These are phyloP conservation scores for Bucco capensis DNA, from an alignment of 2,113 vertebrate genomes.

Conservation along the genomic window DNA sequence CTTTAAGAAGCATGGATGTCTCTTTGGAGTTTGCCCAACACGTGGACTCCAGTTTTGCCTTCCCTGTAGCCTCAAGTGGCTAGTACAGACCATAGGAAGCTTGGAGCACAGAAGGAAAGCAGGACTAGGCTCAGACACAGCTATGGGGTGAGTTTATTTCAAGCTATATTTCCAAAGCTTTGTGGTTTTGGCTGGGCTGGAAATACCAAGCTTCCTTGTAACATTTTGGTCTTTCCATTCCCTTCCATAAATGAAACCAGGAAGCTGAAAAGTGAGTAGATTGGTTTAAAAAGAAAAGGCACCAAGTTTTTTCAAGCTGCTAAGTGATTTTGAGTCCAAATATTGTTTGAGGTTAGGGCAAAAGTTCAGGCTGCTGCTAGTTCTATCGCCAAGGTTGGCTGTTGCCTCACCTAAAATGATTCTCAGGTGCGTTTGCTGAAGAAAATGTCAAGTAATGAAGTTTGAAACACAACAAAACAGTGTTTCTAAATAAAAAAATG, in stretches of 20 bases:
- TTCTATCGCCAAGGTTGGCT: not conserved
- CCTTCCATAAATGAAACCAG: slow-evolving; percentile 19
- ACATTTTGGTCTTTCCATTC: slow-evolving; percentile 43
- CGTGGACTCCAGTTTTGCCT: not conserved
- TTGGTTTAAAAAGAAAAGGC: not conserved
- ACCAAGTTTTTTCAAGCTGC: not conserved
- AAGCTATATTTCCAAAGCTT: slow-evolving; percentile 21
- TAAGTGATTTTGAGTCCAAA: not conserved
- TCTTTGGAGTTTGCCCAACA: not conserved
- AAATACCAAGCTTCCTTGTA: slow-evolving; percentile 31
- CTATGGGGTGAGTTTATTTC: rapidly evolving
- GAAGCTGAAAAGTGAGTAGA: not conserved
- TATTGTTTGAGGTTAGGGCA: not conserved
- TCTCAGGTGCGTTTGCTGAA: not conserved
- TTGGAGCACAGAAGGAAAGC: not conserved
- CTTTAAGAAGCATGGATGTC: not conserved
- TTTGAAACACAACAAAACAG: not conserved
- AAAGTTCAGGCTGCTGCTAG: slow-evolving; percentile 35
- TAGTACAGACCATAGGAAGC: not conserved
- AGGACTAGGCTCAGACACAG: not conserved
- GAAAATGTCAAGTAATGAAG: not conserved
- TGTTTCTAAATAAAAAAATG: not conserved
- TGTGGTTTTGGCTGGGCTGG: slow-evolving; percentile 37
- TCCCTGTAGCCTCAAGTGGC: not conserved
- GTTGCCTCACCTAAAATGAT: not conserved